Evolutionary conservation across 2,797 vertebrate genomes (phyloP), one percentile per base, ranked within the genome.

Genomic region (Brotula barbata): DNA sequence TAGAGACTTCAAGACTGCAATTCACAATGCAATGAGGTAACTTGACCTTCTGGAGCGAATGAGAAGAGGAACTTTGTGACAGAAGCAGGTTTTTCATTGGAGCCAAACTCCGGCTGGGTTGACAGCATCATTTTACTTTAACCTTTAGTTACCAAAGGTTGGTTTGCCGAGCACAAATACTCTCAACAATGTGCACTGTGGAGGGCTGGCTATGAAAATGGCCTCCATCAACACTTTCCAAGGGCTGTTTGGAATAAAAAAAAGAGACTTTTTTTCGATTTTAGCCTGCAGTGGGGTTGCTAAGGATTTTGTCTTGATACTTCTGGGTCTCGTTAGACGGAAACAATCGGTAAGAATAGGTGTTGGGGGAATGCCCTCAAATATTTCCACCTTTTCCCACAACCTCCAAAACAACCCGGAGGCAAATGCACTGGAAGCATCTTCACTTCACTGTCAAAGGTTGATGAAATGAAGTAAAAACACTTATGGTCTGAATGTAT

Each of bases 31-130:
- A 22, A 19, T 6, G 2, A 16, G 31, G 12, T 31, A 51, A 33
- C 34, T 13, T 67, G 56, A 67, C 55, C 48, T 58, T 66, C 52
- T 47, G 23, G 31, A 33, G 9, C 6, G 31, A 13, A 13, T 12
- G 19, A 53, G 33, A 40, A 39, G 17, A 47, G n/a, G 4, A 59
- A 47, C 34, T 2, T 7, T 34, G 31, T 33, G 31, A 33, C 31
- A 33, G 31, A 6, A 52, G 25, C 14, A 40, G 42, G 28, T 48
- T 45, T n/a, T 23, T 56, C 48, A 4, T 22, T 8, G 39, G 15
- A 28, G 43, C 10, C n/a, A 31, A 21, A 10, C 8, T 34, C 34
- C 21, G 6, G 15, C 22, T 13, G 8, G 11, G 36, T 6, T 36
- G 13, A 53, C 42, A 23, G 23, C 23, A 43, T 47, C n/a, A 21